phyloP scores from a whole-genome alignment of 2,797 vertebrate species.

The Fringilla coelebs region DNA sequence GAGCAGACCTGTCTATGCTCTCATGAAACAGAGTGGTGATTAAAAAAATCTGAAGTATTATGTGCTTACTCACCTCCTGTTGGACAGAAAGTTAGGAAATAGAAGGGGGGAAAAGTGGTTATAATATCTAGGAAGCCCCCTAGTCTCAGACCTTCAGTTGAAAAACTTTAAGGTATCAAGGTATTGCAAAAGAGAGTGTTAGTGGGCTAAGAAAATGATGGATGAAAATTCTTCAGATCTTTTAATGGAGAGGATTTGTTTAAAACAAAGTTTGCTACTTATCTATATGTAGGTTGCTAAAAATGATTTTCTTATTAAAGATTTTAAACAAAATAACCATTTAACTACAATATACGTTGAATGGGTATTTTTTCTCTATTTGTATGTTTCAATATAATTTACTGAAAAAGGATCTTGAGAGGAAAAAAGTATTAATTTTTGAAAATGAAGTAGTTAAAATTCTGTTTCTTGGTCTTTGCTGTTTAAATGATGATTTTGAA shows the following conservation, averaged over 20 bases:
- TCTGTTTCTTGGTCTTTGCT: constrained; percentile 79
- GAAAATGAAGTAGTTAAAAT: constrained; percentile 75
- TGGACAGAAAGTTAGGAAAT: constrained; percentile 72
- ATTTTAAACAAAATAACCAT: constrained; percentile 82
- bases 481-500: constrained; percentile 82
- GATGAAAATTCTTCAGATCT: constrained; percentile 74
- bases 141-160: constrained; percentile 65
- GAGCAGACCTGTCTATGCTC: constrained; percentile 70
- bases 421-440: constrained; percentile 75
- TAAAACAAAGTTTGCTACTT: constrained; percentile 81
- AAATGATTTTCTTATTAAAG: constrained; percentile 80
- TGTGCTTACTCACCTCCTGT: constrained; percentile 68
- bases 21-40: constrained; percentile 62
- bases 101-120: constrained; percentile 44
- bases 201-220: constrained; percentile 61
- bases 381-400: constrained; percentile 79
- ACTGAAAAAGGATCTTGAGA: constrained; percentile 72
- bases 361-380: constrained; percentile 82
- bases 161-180: constrained; percentile 51
- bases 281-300: constrained; percentile 82
- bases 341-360: constrained; percentile 79
- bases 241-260: constrained; percentile 76
- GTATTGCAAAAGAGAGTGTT: constrained; percentile 46
- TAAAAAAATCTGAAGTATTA: constrained; percentile 65
- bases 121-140: constrained; percentile 55